Base-by-base conservation (phyloP, 2,113 vertebrate genomes). In the Planiliza haematocheilus region DNA sequence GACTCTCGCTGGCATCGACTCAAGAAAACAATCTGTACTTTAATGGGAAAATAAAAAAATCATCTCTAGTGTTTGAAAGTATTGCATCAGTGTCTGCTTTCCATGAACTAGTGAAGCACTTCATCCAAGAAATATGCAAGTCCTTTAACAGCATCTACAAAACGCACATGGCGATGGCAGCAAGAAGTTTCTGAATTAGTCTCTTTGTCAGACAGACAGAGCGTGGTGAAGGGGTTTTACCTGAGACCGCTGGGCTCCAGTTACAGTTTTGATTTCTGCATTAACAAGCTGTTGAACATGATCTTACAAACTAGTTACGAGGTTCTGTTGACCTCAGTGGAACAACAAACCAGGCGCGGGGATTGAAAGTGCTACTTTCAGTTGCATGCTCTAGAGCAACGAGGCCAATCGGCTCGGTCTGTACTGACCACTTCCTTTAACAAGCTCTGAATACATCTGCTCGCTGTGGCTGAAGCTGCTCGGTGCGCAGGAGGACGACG, bases 341-440 rank as follows among this genome's bases (percentile, higher is more conserved):
- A 82, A 81, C 71, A 70, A 67, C 58, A 64, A 49, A 52, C 24
- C 80, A 79, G 59, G 43, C 66, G 20, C 49, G 71, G 51, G 69
- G 59, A 69, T 57, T 85, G 20, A 77, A 87, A 88, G 86, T 79
- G 84, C 76, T 87, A 85, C 74, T 93, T 92, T 91, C 87, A 79
- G 81, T 91, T 89, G 74, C 59, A 42, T 70, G 75, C 73, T 39
- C 51, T 63, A 52, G 14, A 73, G 43, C 37, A 89, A 83, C 1
- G 49, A 85, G 84, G 89, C 77, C 88, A 87, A 80, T 87, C 82
- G 80, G 88, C 91, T 92, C 87, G 88, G 77, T 73, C 83, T 85
- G 84, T 36, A 79, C 85, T 93, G 93, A 91, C 93, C 93, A 94
- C 94, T 94, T 94, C 94, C 93, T 93, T 86, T 74, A 73, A 81